Evolutionary conservation across 2,113 vertebrate genomes (phyloP), one percentile per base, ranked within the genome.

Genomic region (Probosciger aterrimus): DNA sequence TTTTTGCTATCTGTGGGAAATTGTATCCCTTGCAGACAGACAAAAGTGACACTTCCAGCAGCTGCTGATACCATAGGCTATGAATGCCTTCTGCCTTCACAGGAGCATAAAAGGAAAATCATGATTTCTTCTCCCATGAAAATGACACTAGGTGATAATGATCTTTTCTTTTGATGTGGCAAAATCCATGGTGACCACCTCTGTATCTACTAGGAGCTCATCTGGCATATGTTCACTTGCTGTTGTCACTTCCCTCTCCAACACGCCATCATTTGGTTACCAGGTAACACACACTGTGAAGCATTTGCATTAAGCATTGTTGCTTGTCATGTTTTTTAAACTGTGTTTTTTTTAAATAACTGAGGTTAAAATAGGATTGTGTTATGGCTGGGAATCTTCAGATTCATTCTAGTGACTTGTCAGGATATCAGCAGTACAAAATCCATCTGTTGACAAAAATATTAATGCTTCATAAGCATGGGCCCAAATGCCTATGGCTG

Each of bases 311-410:
- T 94, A 95, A 82, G 88, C 88, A 95, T 82, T 8, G 5, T 77
- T 95, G 90, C 80, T 91, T 95, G 91, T 76, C 93, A 89, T 90
- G 84, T 74, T 96, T 96, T 96, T 93, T 82, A 77, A 81, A 88
- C 85, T 67, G 82, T 14, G 52, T 59, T 62, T 91, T 93, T 94
- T 93, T 93, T 78, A 96, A 96, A 96, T 95, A 97, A 80, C 82
- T 70, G 85, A 89, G 80, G 88, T 92, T 97, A 92, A 96, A 97
- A 94, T 92, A 96, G 88, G 91, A 91, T 70, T 88, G 57, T 96
- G 92, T 96, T 97, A 95, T 90, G 82, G 69, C 93, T 90, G 53
- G 92, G 62, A 90, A 88, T 95, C 82, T 96, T 93, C 67, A 79
- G 87, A 88, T 90, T 91, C 78, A 69, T 95, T 67, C 77, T 94